These are phyloP conservation scores for Chrysodeixis includens DNA, from an alignment of 2,888 invertebrate species.

Conservation along the genomic window DNA sequence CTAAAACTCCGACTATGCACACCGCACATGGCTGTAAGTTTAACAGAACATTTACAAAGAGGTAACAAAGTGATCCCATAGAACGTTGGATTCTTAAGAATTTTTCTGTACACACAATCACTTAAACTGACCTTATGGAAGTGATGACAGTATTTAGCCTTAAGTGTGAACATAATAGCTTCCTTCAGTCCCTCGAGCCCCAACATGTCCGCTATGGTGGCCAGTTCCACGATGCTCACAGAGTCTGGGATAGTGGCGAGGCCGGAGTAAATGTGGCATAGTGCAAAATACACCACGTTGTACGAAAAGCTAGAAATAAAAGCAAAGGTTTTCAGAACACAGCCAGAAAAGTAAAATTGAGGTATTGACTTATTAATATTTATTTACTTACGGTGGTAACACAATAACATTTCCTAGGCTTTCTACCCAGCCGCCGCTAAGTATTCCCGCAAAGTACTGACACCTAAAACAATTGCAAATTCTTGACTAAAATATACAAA, in stretches of 20 bases:
- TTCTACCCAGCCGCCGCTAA: slow-evolving; percentile 96
- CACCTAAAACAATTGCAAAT: slow-evolving; percentile 89
- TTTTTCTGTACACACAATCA: background rate
- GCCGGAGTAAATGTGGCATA: slow-evolving; percentile 98
- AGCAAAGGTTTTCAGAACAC: too few relatives aligned
- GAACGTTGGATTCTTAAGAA: background rate
- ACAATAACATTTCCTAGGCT: slow-evolving; percentile 94
- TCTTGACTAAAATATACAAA: too few relatives aligned
- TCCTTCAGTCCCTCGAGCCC: slow-evolving; percentile 97
- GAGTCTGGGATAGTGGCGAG: slow-evolving; percentile 96
- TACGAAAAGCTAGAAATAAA: slow-evolving; percentile 91
- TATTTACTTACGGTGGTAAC: slow-evolving; percentile 92
- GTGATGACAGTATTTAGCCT: slow-evolving; percentile 97
- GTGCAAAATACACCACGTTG: slow-evolving; percentile 95
- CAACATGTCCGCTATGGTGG: slow-evolving; percentile 96
- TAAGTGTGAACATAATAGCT: slow-evolving; percentile 96
- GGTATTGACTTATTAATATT: too few relatives aligned
- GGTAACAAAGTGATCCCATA: background rate
- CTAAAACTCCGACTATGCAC: slow-evolving; percentile 95
- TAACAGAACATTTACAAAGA: slow-evolving; percentile 12
- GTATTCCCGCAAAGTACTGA: slow-evolving; percentile 97
- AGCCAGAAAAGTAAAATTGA: too few relatives aligned
- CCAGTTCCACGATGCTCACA: slow-evolving; percentile 95
- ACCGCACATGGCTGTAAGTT: slow-evolving; percentile 94
- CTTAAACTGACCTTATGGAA: slow-evolving; percentile 93